Evolutionary conservation across 2,113 vertebrate genomes (phyloP).

Genomic region (Xiphias gladius): DNA sequence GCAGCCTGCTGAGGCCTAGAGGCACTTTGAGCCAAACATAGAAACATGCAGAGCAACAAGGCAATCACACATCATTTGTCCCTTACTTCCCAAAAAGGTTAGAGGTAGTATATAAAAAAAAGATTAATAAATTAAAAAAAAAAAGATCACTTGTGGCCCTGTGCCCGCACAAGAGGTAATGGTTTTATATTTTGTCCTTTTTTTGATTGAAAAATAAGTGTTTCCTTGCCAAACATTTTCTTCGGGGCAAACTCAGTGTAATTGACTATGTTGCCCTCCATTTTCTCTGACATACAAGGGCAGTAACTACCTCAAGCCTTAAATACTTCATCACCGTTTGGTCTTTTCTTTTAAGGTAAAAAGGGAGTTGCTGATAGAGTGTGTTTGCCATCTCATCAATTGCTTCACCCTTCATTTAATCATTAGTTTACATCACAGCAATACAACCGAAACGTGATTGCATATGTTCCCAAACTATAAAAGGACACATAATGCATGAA

Average conservation of each 20-base stretch:
- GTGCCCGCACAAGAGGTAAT: conserved; percentile 29
- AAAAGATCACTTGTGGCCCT: conserved; percentile 34
- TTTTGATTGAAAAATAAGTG: conserved; percentile 44
- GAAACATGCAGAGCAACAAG: conserved; percentile 63
- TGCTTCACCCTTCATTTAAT: neutral
- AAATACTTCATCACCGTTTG: conserved; percentile 12
- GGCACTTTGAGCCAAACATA: conserved; percentile 58
- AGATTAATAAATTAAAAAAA: neutral
- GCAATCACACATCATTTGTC: conserved; percentile 60
- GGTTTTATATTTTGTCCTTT: conserved; percentile 40
- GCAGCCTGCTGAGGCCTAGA: conserved; percentile 47
- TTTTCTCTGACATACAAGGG: conserved; percentile 2
- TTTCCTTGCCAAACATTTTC: conserved; percentile 36
- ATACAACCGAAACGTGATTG: neutral
- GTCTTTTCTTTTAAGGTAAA: neutral
- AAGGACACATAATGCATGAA: neutral
- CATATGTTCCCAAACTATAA: too few relatives aligned
- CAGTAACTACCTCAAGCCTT: neutral
- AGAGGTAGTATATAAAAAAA: conserved; percentile 16
- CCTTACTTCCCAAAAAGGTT: conserved; percentile 53
- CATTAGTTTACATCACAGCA: neutral
- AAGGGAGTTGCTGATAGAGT: neutral
- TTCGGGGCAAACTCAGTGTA: conserved; percentile 29
- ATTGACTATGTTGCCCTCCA: conserved; percentile 35
- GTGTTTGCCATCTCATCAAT: neutral